Evolutionary conservation across 1,140 invertebrate species (phyloP).

Genomic region (Drosophila triauraria): DNA sequence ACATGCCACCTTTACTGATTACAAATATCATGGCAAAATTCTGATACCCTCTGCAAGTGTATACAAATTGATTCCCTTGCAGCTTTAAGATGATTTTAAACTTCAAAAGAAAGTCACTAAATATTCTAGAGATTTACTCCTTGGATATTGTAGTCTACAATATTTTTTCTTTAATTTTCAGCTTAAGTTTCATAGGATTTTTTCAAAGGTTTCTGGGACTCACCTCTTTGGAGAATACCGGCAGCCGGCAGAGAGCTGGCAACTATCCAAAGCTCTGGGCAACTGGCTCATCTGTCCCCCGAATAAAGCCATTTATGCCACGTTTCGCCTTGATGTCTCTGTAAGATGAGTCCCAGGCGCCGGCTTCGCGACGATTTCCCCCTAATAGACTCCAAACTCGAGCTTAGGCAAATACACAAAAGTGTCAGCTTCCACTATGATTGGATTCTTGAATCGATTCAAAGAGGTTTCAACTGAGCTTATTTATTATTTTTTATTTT

Average conservation of each 20-base stretch:
- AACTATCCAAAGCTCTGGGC: neutral
- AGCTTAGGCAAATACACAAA: no score
- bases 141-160: no score
- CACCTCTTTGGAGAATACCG: neutral
- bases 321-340: neutral
- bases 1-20: no score
- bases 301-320: neutral
- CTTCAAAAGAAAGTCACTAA: no score
- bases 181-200: no score
- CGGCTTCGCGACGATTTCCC: neutral
- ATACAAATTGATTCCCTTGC: no score
- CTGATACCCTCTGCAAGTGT: no score
- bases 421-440: no score
- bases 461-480: neutral
- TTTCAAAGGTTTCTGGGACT: neutral
- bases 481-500: neutral
- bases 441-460: neutral
- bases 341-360: slow-evolving; percentile 6
- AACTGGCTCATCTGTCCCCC: neutral
- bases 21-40: no score
- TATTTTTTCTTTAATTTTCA: no score
- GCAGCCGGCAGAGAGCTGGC: neutral
- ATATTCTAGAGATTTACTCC: no score
- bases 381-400: neutral
- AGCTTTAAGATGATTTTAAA: no score